Percentiles rank a stretch among this genome's conserved stretches.
Conservation (phyloP, 35 echinoderm and acorn worm species). For the Ophiothrix spiculata region DNA sequence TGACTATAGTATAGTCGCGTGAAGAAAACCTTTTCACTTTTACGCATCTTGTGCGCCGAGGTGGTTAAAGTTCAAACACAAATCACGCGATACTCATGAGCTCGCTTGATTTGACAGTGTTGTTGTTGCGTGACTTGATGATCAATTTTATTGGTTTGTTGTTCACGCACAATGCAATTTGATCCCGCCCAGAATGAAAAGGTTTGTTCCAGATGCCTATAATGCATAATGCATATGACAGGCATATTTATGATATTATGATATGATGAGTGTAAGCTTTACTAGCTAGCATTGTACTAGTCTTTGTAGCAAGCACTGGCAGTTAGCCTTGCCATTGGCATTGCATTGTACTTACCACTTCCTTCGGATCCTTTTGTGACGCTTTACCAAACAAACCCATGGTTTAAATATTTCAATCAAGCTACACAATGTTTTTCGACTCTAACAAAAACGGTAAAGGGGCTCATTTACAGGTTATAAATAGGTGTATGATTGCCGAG, state of each 20-base stretch:
- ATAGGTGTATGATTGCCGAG: not conserved
- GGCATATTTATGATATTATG: not conserved
- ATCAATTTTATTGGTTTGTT: too few relatives aligned
- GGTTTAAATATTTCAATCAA: not conserved
- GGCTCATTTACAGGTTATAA: not conserved
- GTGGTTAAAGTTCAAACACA: too few relatives aligned
- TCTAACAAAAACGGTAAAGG: not conserved
- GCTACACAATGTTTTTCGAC: not conserved
- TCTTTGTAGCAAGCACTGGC: not conserved
- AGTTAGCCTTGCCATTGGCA: not conserved
- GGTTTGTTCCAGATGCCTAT: not conserved
- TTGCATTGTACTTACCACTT: slow-evolving; percentile 39
- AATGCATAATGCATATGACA: not conserved
- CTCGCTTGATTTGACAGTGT: too few relatives aligned
- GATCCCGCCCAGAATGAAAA: not conserved
- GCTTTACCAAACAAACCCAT: slow-evolving; percentile 76
- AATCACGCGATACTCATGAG: too few relatives aligned
- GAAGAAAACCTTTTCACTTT: too few relatives aligned
- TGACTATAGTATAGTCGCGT: too few relatives aligned
- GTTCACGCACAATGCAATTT: not conserved
- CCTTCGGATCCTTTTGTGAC: slow-evolving; percentile 59
- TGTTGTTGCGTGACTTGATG: too few relatives aligned
- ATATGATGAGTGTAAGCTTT: not conserved
- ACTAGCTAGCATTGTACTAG: not conserved
- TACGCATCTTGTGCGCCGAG: too few relatives aligned